phyloP scores from a whole-genome alignment of 2,888 invertebrate species.

The Hirtodrosophila histrioides region DNA sequence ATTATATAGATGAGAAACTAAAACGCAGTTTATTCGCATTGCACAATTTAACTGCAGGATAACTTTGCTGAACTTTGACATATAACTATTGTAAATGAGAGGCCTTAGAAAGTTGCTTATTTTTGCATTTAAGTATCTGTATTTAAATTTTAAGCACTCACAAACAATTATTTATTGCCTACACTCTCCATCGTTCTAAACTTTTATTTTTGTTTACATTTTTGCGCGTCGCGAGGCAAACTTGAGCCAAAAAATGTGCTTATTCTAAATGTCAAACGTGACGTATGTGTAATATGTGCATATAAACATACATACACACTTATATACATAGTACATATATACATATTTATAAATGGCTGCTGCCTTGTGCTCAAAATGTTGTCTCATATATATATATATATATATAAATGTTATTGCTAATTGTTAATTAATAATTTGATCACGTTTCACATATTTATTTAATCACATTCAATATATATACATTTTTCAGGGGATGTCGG shows the following conservation, averaged over 20 bases:
- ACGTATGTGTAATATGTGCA: slow-evolving; percentile 52
- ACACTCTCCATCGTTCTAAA: slow-evolving; percentile 21
- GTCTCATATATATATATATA: slow-evolving; percentile 11
- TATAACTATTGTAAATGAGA: too few relatives aligned
- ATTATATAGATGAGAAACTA: too few relatives aligned
- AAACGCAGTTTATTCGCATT: too few relatives aligned
- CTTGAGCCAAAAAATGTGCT: slow-evolving; percentile 37
- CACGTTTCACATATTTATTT: slow-evolving; percentile 3
- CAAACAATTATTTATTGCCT: slow-evolving; percentile 4
- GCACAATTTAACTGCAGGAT: too few relatives aligned
- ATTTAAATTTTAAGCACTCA: slow-evolving; percentile 1
- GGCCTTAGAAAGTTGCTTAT: slow-evolving; percentile 4
- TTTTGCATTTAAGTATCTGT: slow-evolving; percentile 8
- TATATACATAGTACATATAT: slow-evolving; percentile 1
- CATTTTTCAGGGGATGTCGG: slow-evolving; percentile 84
- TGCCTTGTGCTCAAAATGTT: slow-evolving; percentile 33
- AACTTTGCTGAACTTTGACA: too few relatives aligned
- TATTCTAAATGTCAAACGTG: slow-evolving; percentile 67
- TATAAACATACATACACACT: slow-evolving; percentile 1
- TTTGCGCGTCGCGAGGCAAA: slow-evolving; percentile 46
- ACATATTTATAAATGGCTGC: slow-evolving; percentile 26
- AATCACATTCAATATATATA: slow-evolving; percentile 15
- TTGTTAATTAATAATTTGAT: slow-evolving; percentile 14
- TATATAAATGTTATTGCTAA: slow-evolving; percentile 31
- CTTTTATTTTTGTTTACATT: slow-evolving; percentile 65